Base-by-base conservation (phyloP, 2,113 vertebrate species). In the Macquaria australasica region DNA sequence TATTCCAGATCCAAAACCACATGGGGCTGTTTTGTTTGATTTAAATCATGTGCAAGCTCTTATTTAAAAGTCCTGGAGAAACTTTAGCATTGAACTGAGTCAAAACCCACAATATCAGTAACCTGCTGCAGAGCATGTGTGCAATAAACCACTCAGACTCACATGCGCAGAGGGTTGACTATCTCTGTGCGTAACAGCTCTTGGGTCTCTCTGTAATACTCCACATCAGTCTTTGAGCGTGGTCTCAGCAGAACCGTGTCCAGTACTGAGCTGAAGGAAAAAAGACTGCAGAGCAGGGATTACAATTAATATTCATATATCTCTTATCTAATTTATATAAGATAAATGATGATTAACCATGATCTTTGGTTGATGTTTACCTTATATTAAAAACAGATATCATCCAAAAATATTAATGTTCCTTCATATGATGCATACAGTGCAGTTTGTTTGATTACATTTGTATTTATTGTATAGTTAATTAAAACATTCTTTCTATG, bases 91-190 rank as follows among this genome's bases (percentile, higher is more conserved):
- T 77, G 3, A 58, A 31, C 39, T 5, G 12, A 53, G n/a, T 48
- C 4, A 31, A 71, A 59, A 20, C 21, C 21, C 12, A 58, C 12
- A n/a, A 25, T 25, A 6, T 25, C 6, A 58, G 31, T 72, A 50
- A 62, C 8, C 9, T 58, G 21, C 14, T 28, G 15, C 16, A 6
- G 21, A 31, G 6, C 11, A 18, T 7, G 48, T 53, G 20, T 51
- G 20, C 0, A 62, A 45, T 41, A 5, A 70, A 73, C 0, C 28
- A 23, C n/a, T 34, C 20, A 1, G 59, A 95, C 98, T 97, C 94
- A 99, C 98, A 99, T 99, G 94, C 98, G 96, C 87, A 99, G 95
- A 64, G 98, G 98, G 93, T 99, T 99, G 81, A 99, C 98, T 63
- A 99, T 99, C 91, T 99, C 98, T 50, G 98, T 99, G 86, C 98